Evolutionary conservation across 2,113 vertebrate genomes (phyloP), one percentile per base, ranked within the genome.

Genomic region (Atlantisia rogersi): DNA sequence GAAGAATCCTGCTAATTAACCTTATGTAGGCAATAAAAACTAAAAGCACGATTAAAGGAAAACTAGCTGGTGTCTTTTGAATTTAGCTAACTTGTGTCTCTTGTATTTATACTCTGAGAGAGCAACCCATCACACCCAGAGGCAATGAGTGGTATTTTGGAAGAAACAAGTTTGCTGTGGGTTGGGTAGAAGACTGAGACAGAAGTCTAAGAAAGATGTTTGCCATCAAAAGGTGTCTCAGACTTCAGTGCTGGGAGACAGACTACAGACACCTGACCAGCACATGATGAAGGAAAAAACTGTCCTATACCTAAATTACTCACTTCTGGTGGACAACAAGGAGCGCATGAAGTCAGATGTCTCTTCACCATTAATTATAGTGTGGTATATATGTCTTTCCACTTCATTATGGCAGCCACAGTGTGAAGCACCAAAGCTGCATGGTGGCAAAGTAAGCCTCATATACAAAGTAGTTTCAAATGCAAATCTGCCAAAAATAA

Each of bases 351-450:
- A 65, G 20, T 32, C 56, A 73, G 22, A 22, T 16, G 18, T 48
- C 5, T 44, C 39, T 62, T 85, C 55, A 31, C 17, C 10, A 29
- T 22, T 28, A 7, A 37, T 53, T 78, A 48, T 5, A n/a, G 7
- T 13, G 18, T 0, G 1, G 6, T 24, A 10, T 0, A 0, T 53
- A 16, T 5, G n/a, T 84, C 46, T 67, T 69, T 74, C n/a, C 15
- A 31, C 21, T 70, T 70, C 35, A 31, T 59, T 74, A 18, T 8
- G 40, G 19, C 44, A 78, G 26, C 31, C 16, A 18, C 2, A 0
- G 5, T 48, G 13, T 53, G 42, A 69, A 73, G 14, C 24, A 63
- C 8, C 18, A 75, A 70, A 86, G 6, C 9, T 67, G 25, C n/a
- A 11, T 13, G 53, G 24, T 6, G 24, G 15, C 19, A 83, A 88